Evolutionary conservation across 2,888 invertebrate species (phyloP).

Genomic region (Conchocele bisecta): DNA sequence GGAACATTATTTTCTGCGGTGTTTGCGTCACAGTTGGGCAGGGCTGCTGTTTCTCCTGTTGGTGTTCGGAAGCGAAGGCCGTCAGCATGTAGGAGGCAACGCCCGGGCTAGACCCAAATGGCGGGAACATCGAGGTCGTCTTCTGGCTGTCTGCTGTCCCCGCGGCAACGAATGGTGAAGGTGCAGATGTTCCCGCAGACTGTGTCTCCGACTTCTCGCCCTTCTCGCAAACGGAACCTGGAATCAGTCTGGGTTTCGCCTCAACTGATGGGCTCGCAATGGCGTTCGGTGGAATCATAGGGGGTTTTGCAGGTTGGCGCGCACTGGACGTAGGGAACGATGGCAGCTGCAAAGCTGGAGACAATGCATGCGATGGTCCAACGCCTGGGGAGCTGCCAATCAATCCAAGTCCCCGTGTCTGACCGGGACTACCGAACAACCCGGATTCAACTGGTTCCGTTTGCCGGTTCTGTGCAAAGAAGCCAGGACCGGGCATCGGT

Average conservation of each 20-base stretch:
- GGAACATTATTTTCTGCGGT: constrained; percentile 82
- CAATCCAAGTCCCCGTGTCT: constrained; percentile 20
- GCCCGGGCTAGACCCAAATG: constrained; percentile 19
- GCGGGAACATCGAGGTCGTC: too few species aligned
- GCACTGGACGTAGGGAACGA: constrained; percentile 11
- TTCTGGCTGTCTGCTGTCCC: too few species aligned
- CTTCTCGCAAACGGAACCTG: constrained; percentile 49
- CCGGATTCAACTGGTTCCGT: constrained; percentile 28
- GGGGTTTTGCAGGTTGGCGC: constrained; percentile 24
- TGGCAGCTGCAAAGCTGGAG: constrained; percentile 37
- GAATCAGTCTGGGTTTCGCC: constrained; percentile 50
- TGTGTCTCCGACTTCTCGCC: constrained; percentile 7
- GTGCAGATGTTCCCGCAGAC: neutral
- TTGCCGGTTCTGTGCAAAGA: constrained; percentile 64
- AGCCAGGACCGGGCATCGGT: constrained; percentile 74
- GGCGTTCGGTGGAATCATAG: constrained; percentile 64
- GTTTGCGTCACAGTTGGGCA: too few species aligned
- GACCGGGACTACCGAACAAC: constrained; percentile 18
- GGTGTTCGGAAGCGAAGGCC: constrained; percentile 51
- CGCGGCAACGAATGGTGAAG: too few species aligned
- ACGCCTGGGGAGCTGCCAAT: constrained; percentile 1
- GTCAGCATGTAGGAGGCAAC: constrained; percentile 46
- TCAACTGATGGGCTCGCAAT: constrained; percentile 47
- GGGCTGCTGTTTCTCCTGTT: constrained; percentile 16
- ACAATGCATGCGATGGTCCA: constrained; percentile 24